Evolutionary conservation across 2,797 vertebrate genomes (phyloP), one percentile per base, ranked within the genome.

Genomic region (Neomorphus geoffroyi): DNA sequence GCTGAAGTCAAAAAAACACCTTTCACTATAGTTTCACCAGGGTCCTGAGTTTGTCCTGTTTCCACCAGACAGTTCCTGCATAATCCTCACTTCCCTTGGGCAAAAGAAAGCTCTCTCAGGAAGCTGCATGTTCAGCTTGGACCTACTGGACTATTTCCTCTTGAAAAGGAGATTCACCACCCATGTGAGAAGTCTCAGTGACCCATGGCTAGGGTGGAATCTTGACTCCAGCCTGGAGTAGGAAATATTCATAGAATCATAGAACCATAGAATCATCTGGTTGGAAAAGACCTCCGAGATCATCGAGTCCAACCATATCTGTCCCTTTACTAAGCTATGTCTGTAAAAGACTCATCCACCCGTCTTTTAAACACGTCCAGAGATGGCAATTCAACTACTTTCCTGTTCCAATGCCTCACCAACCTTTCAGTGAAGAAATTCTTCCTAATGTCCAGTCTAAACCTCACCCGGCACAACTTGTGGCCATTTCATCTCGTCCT

Each of bases 41-140:
- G 6, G 4, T 18, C 21, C 0, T 2, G 0, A 0, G 15, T 43
- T 35, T 19, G 30, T 13, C 21, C 15, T 32, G 6, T 65, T 84
- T 35, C 71, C 85, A 87, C 54, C 10, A 79, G 51, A 24, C 0
- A 0, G 0, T 74, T 92, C 10, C 19, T 71, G 33, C 11, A 1
- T 10, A 17, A 30, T 11, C 23, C 35, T 56, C 67, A 35, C 7
- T 33, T 66, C 62, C 15, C 35, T 8, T 9, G 35, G 56, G 19
- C 32, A 45, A 35, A 39, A 41, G 33, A 21, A 51, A 70, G 27
- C 18, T 41, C 35, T 28, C 22, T 50, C 23, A 33, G n/a, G 24
- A 32, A 35, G 21, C 7, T 13, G 11, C 15, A 13, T 0, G 0
- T 62, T 77, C 23, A 48, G 18, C 48, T 87, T 17, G 12, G 7